Evolutionary conservation across 2,113 vertebrate genomes (phyloP).

Genomic region (Peromyscus maniculatus): DNA sequence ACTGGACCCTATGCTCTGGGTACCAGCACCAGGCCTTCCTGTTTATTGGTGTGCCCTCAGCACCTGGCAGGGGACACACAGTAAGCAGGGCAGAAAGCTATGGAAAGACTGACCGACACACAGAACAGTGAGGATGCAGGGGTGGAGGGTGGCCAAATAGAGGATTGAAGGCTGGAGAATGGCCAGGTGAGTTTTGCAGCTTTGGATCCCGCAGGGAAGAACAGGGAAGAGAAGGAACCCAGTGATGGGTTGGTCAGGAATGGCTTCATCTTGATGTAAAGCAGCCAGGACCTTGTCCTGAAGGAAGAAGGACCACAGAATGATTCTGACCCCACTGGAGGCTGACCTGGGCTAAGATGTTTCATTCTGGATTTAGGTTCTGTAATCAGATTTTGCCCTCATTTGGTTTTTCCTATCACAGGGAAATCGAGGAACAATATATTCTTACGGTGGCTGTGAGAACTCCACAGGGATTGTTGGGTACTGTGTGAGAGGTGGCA

Average conservation of each 20-base stretch:
- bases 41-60: neutral
- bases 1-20: neutral
- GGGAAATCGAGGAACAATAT: neutral
- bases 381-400: neutral
- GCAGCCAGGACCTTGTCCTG: neutral
- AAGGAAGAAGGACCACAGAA: neutral
- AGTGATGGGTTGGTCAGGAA: accelerated
- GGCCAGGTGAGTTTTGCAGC: no score
- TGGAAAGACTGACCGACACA: neutral
- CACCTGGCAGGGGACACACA: accelerated
- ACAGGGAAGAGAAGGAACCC: accelerated
- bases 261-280: neutral
- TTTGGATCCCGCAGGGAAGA: neutral
- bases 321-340: neutral
- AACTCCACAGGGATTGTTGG: neutral
- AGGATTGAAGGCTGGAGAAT: accelerated
- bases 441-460: neutral
- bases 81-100: neutral
- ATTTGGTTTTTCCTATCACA: neutral
- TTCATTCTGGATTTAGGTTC: neutral
- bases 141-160: neutral
- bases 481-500: neutral
- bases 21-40: neutral
- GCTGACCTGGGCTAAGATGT: neutral
- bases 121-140: neutral